These are phyloP conservation scores for Brachyalestes nurse DNA, from an alignment of 2,797 vertebrate species.

Conservation along the genomic window DNA sequence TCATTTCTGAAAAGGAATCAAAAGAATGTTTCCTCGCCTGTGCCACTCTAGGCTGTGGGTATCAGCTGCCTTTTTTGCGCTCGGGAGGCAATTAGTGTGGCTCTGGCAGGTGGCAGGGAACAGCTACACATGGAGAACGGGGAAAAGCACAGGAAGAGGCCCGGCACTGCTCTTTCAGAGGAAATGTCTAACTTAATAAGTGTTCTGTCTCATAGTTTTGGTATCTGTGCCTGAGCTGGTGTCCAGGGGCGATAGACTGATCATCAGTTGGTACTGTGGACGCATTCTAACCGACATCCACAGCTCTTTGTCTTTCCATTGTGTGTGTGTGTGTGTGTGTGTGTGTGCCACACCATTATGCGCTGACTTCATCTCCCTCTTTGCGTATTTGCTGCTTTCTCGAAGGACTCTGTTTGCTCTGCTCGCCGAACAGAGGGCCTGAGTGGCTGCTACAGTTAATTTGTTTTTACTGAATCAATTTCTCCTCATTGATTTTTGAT, in stretches of 20 bases:
- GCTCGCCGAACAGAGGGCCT: conserved; percentile 62
- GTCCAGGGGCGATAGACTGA: neutral
- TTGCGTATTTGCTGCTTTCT: conserved; percentile 40
- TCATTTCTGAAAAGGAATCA: neutral
- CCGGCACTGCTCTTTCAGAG: neutral
- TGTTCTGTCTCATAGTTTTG: neutral
- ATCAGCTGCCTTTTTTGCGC: neutral
- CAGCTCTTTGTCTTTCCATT: neutral
- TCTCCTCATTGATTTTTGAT: conserved; percentile 83
- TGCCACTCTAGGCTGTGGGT: neutral
- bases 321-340: neutral
- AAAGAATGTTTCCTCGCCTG: neutral
- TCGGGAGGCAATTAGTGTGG: neutral
- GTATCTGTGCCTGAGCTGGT: neutral
- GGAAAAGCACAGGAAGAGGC: neutral
- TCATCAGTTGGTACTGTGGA: neutral
- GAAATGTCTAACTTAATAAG: neutral
- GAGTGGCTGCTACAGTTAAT: conserved; percentile 73
- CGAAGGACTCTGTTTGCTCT: conserved; percentile 52
- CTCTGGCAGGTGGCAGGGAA: conserved; percentile 6
- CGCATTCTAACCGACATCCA: neutral
- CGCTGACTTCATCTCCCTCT: conserved; percentile 47
- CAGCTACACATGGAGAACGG: neutral
- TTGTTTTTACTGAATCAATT: conserved; percentile 79
- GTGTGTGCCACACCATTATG: neutral